Conservation (phyloP, 2,797 vertebrate species). For the Ctenochaetus hawaiiensis region DNA sequence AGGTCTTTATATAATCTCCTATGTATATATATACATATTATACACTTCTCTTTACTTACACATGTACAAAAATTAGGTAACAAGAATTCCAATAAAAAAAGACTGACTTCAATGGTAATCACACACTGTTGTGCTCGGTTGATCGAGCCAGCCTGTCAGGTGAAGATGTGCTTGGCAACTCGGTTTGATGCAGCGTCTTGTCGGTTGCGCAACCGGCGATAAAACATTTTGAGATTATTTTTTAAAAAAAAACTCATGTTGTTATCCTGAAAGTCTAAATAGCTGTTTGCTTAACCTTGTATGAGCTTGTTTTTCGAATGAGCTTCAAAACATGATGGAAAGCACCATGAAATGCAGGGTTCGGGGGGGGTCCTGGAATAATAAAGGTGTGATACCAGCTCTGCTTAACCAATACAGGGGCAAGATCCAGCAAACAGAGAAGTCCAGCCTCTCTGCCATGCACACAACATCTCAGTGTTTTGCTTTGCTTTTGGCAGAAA, state of each 20-base stretch:
- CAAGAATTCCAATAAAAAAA: slow-evolving; percentile 65
- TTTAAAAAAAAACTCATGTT: slow-evolving; percentile 36
- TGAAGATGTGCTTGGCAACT: slow-evolving; percentile 74
- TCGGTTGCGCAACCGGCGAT: slow-evolving; percentile 35
- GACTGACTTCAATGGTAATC: slow-evolving; percentile 71
- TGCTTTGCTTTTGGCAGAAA: slow-evolving; percentile 73
- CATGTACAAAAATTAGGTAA: slow-evolving; percentile 84
- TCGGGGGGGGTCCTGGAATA: slow-evolving; percentile 13
- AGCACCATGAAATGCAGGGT: slow-evolving; percentile 44
- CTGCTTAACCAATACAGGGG: slow-evolving; percentile 61
- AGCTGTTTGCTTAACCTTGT: slow-evolving; percentile 8
- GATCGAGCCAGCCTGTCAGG: slow-evolving; percentile 67
- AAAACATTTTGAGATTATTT: slow-evolving; percentile 18
- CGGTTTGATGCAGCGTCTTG: slow-evolving; percentile 64
- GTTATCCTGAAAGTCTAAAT: slow-evolving; percentile 20
- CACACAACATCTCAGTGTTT: slow-evolving; percentile 74
- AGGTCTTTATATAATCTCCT: slow-evolving; percentile 85
- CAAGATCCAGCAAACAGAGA: slow-evolving; percentile 64
- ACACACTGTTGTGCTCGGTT: slow-evolving; percentile 73
- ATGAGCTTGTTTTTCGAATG: slow-evolving; percentile 19
- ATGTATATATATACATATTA: slow-evolving; percentile 85
- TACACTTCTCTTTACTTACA: slow-evolving; percentile 86
- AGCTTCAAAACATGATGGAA: slow-evolving; percentile 16
- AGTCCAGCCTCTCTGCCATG: slow-evolving; percentile 69
- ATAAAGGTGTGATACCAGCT: slow-evolving; percentile 46